A percentile compares a stretch with the other conserved stretches of the same genome.
Evolutionary conservation across 2,888 invertebrate species (phyloP).

Genomic region (Thymelicus acteon): DNA sequence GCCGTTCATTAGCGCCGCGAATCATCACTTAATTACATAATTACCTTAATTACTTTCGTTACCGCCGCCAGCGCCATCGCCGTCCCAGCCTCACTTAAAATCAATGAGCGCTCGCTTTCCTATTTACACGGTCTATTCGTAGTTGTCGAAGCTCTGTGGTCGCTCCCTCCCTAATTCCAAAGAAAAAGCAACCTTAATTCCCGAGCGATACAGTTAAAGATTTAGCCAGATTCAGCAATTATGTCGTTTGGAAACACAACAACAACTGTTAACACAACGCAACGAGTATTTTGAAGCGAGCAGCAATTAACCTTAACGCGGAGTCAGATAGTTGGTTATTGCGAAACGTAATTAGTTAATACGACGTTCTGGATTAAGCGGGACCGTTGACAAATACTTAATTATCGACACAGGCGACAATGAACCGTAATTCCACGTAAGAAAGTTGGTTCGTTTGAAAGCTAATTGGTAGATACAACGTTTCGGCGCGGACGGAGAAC

Average conservation of each 20-base stretch:
- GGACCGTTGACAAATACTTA: slow-evolving; percentile 20
- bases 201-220: slow-evolving; percentile 5
- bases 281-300: slow-evolving; percentile 1
- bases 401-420: slow-evolving; percentile 27
- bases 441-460: slow-evolving; percentile 44
- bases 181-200: slow-evolving; percentile 12
- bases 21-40: slow-evolving; percentile 43
- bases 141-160: slow-evolving; percentile 3
- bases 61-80: slow-evolving; percentile 29
- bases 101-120: slow-evolving; percentile 23
- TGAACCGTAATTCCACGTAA: slow-evolving; percentile 24
- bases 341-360: slow-evolving; percentile 20
- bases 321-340: slow-evolving; percentile 12
- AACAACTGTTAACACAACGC: slow-evolving; percentile 1
- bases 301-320: slow-evolving; percentile 11
- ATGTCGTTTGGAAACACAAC: slow-evolving; percentile 13
- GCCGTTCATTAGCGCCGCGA: slow-evolving; percentile 38
- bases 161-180: slow-evolving; percentile 1
- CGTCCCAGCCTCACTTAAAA: slow-evolving; percentile 26
- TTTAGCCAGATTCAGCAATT: slow-evolving; percentile 2
- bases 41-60: slow-evolving; percentile 40
- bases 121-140: slow-evolving; percentile 3
- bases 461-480: slow-evolving; percentile 45
- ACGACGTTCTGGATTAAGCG: slow-evolving; percentile 26
- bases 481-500: slow-evolving; percentile 47